phyloP scores from a whole-genome alignment of 2,113 vertebrate species.

The Epinephelus lanceolatus region DNA sequence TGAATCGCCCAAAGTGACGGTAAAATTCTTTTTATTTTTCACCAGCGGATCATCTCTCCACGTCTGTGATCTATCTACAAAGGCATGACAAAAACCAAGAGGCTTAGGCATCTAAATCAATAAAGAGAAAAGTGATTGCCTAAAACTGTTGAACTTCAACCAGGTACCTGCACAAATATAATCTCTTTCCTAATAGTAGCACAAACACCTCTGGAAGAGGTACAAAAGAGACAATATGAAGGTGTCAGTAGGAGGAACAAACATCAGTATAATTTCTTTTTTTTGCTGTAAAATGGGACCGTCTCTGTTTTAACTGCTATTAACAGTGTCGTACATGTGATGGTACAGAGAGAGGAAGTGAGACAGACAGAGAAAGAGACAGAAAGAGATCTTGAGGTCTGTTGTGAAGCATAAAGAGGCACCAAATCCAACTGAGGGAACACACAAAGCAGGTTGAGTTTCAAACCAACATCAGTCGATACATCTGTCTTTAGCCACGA shows the following conservation, averaged over 20 bases:
- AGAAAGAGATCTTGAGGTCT: slow-evolving; percentile 66
- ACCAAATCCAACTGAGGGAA: slow-evolving; percentile 59
- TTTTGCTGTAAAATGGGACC: slow-evolving; percentile 45
- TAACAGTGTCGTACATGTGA: slow-evolving; percentile 32
- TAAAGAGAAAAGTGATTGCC: slow-evolving; percentile 84
- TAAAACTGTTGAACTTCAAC: slow-evolving; percentile 72
- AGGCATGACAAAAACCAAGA: slow-evolving; percentile 75
- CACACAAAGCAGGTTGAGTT: slow-evolving; percentile 25
- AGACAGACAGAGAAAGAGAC: slow-evolving; percentile 30
- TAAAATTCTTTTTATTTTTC: slow-evolving; percentile 71
- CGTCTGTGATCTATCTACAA: slow-evolving; percentile 76
- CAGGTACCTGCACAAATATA: slow-evolving; percentile 63
- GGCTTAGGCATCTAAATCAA: slow-evolving; percentile 85
- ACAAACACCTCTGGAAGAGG: slow-evolving; percentile 57
- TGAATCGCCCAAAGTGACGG: slow-evolving; percentile 71
- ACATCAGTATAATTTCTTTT: slow-evolving; percentile 28
- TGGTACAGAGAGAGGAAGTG: slow-evolving; percentile 37
- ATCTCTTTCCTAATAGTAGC: slow-evolving; percentile 54
- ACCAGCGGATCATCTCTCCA: slow-evolving; percentile 63
- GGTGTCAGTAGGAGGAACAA: slow-evolving; percentile 25
- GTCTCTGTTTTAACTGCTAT: slow-evolving; percentile 34
- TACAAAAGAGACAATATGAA: slow-evolving; percentile 24
- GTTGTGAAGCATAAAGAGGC: slow-evolving; percentile 71
- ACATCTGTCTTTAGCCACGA: slow-evolving; percentile 32
- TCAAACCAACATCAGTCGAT: slow-evolving; percentile 19